Conservation (phyloP, 30 jellyfish, hydroid and myxozoan species). For the Aurelia coerulea region DNA sequence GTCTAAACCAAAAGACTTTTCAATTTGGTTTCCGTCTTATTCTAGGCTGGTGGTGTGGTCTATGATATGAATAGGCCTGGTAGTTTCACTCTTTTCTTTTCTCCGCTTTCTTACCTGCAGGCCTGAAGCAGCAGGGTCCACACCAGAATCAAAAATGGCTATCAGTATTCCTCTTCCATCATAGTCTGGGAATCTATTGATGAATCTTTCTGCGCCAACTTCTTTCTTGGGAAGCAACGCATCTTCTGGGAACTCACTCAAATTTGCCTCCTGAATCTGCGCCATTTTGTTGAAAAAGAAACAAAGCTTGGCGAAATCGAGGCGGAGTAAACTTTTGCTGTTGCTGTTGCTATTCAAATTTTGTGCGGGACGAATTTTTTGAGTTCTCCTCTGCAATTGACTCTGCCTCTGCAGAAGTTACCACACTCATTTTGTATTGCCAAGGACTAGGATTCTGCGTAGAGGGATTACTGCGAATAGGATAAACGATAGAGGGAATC, state of each 20-base stretch:
- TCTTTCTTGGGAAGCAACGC: conserved; percentile 92
- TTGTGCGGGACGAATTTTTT: background rate
- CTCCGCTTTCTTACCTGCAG: conserved; percentile 56
- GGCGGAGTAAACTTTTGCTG: conserved; percentile 7
- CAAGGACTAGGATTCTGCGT: no score
- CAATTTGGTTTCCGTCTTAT: no score
- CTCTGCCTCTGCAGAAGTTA: background rate
- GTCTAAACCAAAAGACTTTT: no score
- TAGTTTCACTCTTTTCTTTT: no score
- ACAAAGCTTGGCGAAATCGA: background rate
- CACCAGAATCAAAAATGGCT: conserved; percentile 96
- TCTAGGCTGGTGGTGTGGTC: no score
- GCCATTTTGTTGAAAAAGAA: conserved; percentile 58
- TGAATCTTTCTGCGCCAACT: conserved; percentile 84
- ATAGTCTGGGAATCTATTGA: conserved; percentile 77
- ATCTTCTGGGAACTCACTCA: conserved; percentile 72
- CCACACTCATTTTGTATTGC: no score
- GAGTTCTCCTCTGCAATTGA: no score
- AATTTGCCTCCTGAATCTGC: conserved; percentile 45
- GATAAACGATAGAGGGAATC: no score
- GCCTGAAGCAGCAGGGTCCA: conserved; percentile 97
- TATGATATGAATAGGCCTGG: no score
- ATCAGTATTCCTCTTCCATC: conserved; percentile 85
- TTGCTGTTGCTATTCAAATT: conserved; percentile 11
- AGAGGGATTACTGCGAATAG: no score